Conservation (phyloP, 2,888 invertebrate species). For the Molanna angustata region DNA sequence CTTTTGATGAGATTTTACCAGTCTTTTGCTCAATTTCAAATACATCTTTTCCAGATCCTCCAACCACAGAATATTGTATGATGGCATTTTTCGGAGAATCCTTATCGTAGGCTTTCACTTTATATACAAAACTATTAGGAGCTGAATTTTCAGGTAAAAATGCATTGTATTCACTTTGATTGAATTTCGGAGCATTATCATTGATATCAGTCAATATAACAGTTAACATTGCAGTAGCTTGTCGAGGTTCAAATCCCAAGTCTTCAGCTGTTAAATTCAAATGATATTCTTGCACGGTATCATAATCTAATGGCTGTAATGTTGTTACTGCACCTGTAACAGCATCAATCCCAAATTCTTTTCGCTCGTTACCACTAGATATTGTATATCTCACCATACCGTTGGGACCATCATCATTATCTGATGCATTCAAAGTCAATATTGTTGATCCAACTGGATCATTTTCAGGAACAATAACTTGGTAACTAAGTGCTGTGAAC, state of each 20-base stretch:
- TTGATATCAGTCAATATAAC: conserved; percentile 90
- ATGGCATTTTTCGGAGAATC: conserved; percentile 87
- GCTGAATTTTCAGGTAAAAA: conserved; percentile 82
- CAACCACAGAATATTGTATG: conserved; percentile 78
- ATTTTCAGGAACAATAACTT: conserved; percentile 89
- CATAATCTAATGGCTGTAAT: conserved; percentile 79
- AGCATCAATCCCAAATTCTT: conserved; percentile 77
- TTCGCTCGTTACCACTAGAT: conserved; percentile 76
- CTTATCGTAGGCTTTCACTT: conserved; percentile 74
- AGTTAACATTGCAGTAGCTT: conserved; percentile 76
- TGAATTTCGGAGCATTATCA: conserved; percentile 87
- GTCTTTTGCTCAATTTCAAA: conserved; percentile 76
- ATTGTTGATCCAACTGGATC: conserved; percentile 84
- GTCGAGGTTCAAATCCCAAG: conserved; percentile 75
- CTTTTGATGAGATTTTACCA: conserved; percentile 72
- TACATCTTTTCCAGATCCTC: conserved; percentile 68
- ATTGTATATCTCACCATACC: conserved; percentile 84
- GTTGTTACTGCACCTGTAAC: conserved; percentile 78
- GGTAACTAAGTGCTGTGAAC: conserved; percentile 81
- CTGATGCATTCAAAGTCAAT: conserved; percentile 78
- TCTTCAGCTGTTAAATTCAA: conserved; percentile 87
- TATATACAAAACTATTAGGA: conserved; percentile 69
- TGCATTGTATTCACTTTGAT: conserved; percentile 72
- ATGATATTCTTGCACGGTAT: conserved; percentile 77
- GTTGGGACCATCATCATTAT: conserved; percentile 85